Base-by-base conservation (phyloP, 2,888 invertebrate species). In the Rhogogaster chlorosoma region DNA sequence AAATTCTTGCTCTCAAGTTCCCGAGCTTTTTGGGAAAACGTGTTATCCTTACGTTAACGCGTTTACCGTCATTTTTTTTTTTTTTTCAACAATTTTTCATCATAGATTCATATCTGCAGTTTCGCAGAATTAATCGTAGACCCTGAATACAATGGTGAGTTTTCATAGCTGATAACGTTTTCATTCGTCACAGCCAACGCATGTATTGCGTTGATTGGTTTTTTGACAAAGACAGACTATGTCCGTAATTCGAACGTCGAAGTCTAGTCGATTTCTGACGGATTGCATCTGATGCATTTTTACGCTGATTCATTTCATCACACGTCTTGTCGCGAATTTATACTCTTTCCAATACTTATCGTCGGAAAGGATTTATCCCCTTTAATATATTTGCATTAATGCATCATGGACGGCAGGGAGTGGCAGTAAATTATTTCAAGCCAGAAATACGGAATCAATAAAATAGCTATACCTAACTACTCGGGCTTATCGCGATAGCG, bases 401-500 rank as follows among this genome's bases (percentile, higher is more conserved):
- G 73, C 7, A 42, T 42, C 12, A 18, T 42, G 15, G 80, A 36
- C 75, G 15, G 83, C 64, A 49, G 64, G 67, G 12, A 3, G 64
- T 80, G 70, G 67, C 77, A 64, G 64, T 82, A 75, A 87, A 88
- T 88, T 88, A 87, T 88, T 87, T 86, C 84, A 45, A 78, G 22
- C 86, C 71, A 85, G 85, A 88, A 88, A 88, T 86, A 87, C 84
- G 73, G 85, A 88, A 88, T 88, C 87, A 83, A 88, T 87, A 86
- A 86, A 86, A 29, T 3, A 18, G 18, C 1, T 32, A 53, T 29
- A 75, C n/a, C n/a, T 10, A 70, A 70, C 22, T 78, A 22, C 32
- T 29, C 10, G 22, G 26, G 61, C 38, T 61, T 15, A 78, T 38
- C 45, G 22, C 77, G 77, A 15, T n/a, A 53, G 49, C 49, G 15